Percentiles rank a stretch among this genome's conserved stretches.
phyloP scores from a whole-genome alignment of 2,113 vertebrate genomes.

The Corvus moneduloides region DNA sequence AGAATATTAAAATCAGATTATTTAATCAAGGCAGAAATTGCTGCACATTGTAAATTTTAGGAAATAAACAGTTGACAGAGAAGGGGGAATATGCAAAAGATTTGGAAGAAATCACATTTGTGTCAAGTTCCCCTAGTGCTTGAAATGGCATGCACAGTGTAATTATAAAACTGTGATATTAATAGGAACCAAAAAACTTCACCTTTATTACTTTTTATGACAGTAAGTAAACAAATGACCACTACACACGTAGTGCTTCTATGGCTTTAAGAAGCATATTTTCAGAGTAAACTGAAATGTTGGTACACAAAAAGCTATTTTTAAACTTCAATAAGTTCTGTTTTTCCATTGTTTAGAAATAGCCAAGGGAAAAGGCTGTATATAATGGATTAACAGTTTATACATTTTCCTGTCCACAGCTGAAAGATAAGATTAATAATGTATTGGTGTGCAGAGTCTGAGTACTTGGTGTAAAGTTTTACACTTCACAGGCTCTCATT shows the following conservation, averaged over 20 bases:
- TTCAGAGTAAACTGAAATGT: not conserved
- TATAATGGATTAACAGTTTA: not conserved
- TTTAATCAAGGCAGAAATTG: constrained; percentile 3
- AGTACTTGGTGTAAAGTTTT: not conserved
- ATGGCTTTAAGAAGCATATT: not conserved
- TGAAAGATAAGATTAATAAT: not conserved
- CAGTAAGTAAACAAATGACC: not conserved
- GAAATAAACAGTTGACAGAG: not conserved
- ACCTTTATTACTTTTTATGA: not conserved
- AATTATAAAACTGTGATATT: not conserved
- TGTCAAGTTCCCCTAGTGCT: not conserved
- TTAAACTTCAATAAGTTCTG: not conserved
- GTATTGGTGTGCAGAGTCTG: not conserved
- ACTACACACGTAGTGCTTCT: not conserved
- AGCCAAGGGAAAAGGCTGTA: not conserved
- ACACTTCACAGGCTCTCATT: not conserved
- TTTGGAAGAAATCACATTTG: not conserved
- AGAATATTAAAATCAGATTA: constrained; percentile 4
- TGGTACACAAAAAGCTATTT: constrained; percentile 1
- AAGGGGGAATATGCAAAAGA: not conserved
- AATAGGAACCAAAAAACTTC: not conserved
- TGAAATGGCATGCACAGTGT: not conserved
- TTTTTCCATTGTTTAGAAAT: constrained; percentile 26
- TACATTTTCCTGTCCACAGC: constrained; percentile 29
- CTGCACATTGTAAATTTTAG: not conserved